Conservation (phyloP, 2,888 invertebrate species). For the Caenorhabditis macrosperma region DNA sequence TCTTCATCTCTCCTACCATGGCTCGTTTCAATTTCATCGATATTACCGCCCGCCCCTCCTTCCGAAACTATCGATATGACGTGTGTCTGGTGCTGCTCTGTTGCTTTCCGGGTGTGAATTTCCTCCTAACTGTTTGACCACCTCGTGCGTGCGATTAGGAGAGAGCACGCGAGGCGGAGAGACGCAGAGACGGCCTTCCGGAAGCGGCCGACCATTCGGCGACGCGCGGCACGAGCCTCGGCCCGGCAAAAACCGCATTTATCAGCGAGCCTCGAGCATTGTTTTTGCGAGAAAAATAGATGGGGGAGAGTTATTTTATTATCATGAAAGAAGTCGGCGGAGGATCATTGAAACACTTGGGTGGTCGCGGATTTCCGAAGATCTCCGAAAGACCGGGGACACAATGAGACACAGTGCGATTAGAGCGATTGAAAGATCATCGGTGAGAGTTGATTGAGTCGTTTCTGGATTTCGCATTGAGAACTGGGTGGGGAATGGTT, state of each 20-base stretch:
- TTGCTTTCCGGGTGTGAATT: constrained; percentile 44
- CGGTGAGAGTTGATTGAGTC: background rate
- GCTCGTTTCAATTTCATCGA: background rate
- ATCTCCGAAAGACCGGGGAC: background rate
- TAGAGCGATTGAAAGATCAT: background rate
- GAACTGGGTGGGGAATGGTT: too few species aligned
- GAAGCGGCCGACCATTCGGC: constrained; percentile 17
- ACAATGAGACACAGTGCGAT: background rate
- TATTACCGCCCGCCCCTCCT: background rate
- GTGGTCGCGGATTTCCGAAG: too few species aligned
- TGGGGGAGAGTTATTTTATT: background rate
- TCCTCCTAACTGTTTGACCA: constrained; percentile 16
- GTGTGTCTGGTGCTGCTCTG: constrained; percentile 20
- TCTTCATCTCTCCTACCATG: background rate
- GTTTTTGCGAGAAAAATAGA: background rate
- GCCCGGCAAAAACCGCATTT: constrained; percentile 38
- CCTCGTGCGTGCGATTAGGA: constrained; percentile 6
- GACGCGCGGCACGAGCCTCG: background rate
- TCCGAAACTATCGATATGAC: constrained; percentile 36
- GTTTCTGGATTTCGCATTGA: too few species aligned
- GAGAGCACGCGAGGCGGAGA: background rate
- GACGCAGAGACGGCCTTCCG: constrained; percentile 33
- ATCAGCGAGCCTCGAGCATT: constrained; percentile 15
- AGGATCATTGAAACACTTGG: constrained; percentile 26
- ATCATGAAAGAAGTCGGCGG: background rate